Conservation (phyloP, 1,140 invertebrate species). For the Drosophila virilis region DNA sequence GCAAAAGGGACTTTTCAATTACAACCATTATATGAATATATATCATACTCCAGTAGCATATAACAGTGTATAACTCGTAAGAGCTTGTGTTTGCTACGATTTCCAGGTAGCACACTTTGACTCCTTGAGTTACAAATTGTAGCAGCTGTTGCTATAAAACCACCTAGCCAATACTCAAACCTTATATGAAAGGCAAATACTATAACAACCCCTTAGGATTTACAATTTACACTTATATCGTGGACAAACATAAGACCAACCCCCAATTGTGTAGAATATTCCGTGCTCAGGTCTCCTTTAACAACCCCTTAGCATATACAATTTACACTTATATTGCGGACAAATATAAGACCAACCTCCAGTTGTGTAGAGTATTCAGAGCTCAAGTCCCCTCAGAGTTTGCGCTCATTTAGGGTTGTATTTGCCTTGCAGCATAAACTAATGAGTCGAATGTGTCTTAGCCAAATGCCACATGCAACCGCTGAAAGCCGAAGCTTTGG, state of each 20-base stretch:
- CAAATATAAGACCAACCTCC: slow-evolving; percentile 2
- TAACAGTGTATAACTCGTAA: neutral
- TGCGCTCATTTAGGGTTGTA: neutral
- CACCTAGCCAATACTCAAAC: neutral
- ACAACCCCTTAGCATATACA: neutral
- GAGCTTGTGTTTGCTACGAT: no score
- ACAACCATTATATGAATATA: no score
- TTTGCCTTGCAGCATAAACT: slow-evolving; percentile 3
- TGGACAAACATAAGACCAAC: neutral
- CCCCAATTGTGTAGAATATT: neutral
- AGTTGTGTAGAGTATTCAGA: slow-evolving; percentile 1
- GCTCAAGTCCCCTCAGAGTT: neutral
- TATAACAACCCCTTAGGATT: neutral
- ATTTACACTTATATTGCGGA: neutral
- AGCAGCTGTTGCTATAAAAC: neutral
- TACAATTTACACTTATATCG: neutral
- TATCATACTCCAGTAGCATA: neutral
- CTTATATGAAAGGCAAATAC: neutral
- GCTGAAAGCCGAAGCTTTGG: slow-evolving; percentile 15
- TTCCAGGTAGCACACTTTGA: no score
- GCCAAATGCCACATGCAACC: slow-evolving; percentile 11
- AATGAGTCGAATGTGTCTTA: slow-evolving; percentile 39
- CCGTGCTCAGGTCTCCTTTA: no score
- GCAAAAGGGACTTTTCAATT: no score
- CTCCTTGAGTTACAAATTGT: no score